Conservation (phyloP, 2,113 vertebrate genomes). For the Charina bottae region DNA sequence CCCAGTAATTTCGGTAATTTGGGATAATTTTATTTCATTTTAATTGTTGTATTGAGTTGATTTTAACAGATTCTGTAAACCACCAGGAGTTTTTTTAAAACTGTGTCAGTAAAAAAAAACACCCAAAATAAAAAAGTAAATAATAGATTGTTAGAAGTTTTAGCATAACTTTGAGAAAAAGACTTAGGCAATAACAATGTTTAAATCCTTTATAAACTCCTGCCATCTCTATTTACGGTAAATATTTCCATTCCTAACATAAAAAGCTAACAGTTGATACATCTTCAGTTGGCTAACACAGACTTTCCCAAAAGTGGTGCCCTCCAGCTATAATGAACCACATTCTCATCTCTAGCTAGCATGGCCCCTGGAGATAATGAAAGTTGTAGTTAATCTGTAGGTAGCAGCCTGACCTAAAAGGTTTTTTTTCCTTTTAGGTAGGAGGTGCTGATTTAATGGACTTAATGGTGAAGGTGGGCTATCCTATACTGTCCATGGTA, state of each 20-base stretch:
- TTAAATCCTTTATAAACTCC: background rate
- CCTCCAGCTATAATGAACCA: background rate
- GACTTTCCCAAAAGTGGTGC: background rate
- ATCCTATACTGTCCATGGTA: background rate
- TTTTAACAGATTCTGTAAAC: background rate
- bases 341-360: background rate
- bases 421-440: background rate
- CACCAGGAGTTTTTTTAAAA: background rate
- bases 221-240: background rate
- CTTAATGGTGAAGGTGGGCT: no score
- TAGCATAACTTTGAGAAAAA: background rate
- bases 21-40: no score
- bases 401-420: background rate
- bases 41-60: background rate
- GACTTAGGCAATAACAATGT: background rate
- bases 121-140: background rate
- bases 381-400: background rate
- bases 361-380: background rate
- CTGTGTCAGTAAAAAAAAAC: no score
- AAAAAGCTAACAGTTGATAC: background rate
- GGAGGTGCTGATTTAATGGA: no score
- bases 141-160: background rate
- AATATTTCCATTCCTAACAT: background rate
- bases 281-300: background rate
- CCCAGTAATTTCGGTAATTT: no score